These are phyloP conservation scores for Neosalanx taihuensis DNA, from an alignment of 2,797 vertebrate genomes.

Conservation along the genomic window DNA sequence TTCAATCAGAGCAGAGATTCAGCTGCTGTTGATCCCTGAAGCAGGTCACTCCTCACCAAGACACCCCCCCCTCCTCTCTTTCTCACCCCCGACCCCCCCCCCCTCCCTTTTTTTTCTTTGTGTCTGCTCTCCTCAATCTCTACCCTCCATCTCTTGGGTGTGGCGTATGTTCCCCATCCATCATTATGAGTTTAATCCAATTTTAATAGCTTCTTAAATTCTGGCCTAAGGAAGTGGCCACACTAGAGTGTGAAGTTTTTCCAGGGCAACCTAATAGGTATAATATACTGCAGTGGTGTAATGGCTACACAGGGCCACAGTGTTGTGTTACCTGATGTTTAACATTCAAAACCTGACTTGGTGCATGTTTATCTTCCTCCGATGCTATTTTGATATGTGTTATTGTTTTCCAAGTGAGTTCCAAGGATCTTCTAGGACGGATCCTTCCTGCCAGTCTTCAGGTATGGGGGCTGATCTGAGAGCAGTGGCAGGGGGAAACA, in stretches of 20 bases:
- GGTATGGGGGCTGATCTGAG: too few species aligned
- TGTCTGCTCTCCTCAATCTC: neutral
- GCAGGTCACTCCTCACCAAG: too few species aligned
- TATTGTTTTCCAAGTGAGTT: too few species aligned
- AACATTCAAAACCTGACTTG: too few species aligned
- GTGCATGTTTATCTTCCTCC: too few species aligned
- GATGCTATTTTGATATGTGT: too few species aligned
- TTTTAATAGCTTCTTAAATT: slow-evolving; percentile 10
- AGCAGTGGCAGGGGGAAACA: too few species aligned
- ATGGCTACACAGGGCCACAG: neutral
- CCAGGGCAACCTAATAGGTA: neutral
- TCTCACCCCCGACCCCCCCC: neutral
- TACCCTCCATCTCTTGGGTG: neutral
- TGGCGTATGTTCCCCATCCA: neutral
- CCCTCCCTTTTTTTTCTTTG: neutral
- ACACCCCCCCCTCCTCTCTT: neutral
- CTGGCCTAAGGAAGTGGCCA: neutral
- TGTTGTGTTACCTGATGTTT: too few species aligned
- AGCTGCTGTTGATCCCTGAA: slow-evolving; percentile 3
- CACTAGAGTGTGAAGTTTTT: neutral
- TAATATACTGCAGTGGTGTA: neutral
- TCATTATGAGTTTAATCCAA: slow-evolving; percentile 5
- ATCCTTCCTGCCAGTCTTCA: too few species aligned
- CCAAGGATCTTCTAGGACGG: too few species aligned
- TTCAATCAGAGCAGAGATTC: slow-evolving; percentile 12